Conservation (phyloP, 2,113 vertebrate genomes). For the Geococcyx californianus region DNA sequence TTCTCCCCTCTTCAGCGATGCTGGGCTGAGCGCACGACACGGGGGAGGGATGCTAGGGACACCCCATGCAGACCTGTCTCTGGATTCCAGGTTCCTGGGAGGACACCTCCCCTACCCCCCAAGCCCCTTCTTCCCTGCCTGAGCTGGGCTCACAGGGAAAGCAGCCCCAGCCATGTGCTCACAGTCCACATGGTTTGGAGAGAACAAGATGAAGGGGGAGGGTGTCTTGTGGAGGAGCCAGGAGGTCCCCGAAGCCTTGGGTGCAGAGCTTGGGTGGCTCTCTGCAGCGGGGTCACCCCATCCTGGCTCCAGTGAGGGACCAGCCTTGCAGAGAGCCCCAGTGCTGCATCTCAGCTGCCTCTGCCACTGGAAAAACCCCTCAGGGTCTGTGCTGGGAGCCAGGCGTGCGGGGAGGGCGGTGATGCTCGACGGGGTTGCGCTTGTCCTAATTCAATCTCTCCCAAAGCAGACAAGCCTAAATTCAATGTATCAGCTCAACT, state of each 20-base stretch:
- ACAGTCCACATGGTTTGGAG: accelerated
- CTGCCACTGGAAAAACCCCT: neutral
- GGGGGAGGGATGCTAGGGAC: neutral
- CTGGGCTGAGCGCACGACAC: accelerated
- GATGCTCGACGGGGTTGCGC: neutral
- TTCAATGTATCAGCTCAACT: neutral
- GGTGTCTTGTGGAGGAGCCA: too few relatives aligned
- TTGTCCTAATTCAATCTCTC: neutral
- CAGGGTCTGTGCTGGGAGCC: neutral
- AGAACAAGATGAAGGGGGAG: neutral
- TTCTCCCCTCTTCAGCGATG: accelerated
- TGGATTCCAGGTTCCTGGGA: neutral
- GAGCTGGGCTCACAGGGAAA: neutral
- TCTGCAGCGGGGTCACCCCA: neutral
- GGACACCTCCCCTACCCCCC: accelerated
- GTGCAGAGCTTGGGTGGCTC: neutral
- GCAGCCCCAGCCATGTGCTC: accelerated
- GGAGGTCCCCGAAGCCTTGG: neutral
- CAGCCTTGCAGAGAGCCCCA: neutral
- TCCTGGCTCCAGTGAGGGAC: neutral
- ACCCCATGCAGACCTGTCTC: accelerated
- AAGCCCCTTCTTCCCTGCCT: neutral
- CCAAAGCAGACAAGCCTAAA: neutral
- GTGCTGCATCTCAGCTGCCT: accelerated
- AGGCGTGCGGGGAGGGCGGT: accelerated